These are phyloP conservation scores for Eutrigla gurnardus DNA, from an alignment of 2,797 vertebrate species.

Conservation along the genomic window DNA sequence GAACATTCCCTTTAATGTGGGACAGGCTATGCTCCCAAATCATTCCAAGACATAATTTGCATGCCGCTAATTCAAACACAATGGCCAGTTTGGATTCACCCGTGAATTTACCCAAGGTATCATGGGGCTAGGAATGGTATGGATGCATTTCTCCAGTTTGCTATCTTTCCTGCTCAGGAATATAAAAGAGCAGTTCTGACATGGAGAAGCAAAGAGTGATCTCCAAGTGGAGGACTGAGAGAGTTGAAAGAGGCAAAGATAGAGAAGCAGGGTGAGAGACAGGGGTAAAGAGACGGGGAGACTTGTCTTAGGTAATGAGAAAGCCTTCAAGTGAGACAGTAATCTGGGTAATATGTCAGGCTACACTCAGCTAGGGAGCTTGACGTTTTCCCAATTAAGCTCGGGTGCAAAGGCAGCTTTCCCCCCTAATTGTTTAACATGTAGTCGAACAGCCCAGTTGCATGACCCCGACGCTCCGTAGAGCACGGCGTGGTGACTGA, in stretches of 20 bases:
- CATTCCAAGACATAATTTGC: background rate
- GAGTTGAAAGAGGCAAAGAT: conserved; percentile 28
- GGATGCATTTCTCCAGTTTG: conserved; percentile 24
- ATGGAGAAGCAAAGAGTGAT: conserved; percentile 18
- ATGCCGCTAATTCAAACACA: background rate
- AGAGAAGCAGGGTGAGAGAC: conserved; percentile 17
- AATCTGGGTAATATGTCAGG: conserved; percentile 77
- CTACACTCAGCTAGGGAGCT: conserved; percentile 55
- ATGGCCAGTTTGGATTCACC: background rate
- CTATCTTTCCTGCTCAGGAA: conserved; percentile 22
- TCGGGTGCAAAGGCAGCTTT: conserved; percentile 53
- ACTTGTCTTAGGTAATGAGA: conserved; percentile 68
- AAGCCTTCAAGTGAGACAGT: conserved; percentile 74
- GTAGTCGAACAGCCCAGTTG: conserved; percentile 42
- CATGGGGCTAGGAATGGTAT: background rate
- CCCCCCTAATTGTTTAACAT: conserved; percentile 72
- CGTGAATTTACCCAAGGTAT: background rate
- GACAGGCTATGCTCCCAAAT: background rate
- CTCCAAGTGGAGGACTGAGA: conserved; percentile 21
- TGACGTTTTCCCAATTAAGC: conserved; percentile 78
- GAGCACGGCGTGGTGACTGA: conserved; percentile 60
- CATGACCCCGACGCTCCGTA: conserved; percentile 43
- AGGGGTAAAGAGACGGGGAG: conserved; percentile 47
- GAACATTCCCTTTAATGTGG: background rate
- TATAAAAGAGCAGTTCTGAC: conserved; percentile 27